Conservation (phyloP, 2,888 invertebrate species). For the Nasonia oneida region DNA sequence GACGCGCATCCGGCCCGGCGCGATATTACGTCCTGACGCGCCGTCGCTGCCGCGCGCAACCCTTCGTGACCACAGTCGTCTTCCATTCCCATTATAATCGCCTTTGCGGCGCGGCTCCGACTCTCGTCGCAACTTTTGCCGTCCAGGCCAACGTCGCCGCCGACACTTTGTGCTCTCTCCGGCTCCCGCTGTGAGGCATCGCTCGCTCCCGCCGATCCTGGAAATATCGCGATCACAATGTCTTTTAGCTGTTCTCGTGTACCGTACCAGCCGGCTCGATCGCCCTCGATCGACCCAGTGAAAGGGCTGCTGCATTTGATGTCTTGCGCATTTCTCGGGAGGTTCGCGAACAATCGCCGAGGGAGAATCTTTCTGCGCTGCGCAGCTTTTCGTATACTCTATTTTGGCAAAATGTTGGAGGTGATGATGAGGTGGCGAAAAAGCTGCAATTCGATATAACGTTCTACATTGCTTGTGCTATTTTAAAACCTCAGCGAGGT, state of each 20-base stretch:
- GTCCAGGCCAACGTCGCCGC: background rate
- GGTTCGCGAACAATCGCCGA: background rate
- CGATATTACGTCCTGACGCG: slow-evolving; percentile 58
- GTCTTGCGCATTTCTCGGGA: background rate
- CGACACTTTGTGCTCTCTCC: slow-evolving; percentile 31
- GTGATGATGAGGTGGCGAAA: no score
- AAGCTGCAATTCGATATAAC: no score
- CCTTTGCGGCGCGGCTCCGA: slow-evolving; percentile 28
- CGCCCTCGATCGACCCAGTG: background rate
- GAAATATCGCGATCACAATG: slow-evolving; percentile 42
- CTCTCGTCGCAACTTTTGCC: slow-evolving; percentile 1
- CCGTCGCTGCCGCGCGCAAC: slow-evolving; percentile 36
- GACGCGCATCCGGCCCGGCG: slow-evolving; percentile 56
- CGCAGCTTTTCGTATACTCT: no score
- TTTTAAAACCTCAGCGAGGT: no score
- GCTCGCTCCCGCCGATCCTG: slow-evolving; percentile 16
- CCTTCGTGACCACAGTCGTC: slow-evolving; percentile 42
- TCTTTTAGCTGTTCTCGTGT: slow-evolving; percentile 34
- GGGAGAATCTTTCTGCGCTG: background rate
- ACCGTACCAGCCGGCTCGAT: background rate
- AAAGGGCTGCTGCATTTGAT: background rate
- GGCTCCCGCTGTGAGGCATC: background rate
- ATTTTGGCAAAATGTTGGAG: no score
- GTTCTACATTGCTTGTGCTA: no score
- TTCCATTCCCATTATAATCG: slow-evolving; percentile 56